phyloP scores from a whole-genome alignment of 2,797 vertebrate genomes.

The Hozukius guyotensis region DNA sequence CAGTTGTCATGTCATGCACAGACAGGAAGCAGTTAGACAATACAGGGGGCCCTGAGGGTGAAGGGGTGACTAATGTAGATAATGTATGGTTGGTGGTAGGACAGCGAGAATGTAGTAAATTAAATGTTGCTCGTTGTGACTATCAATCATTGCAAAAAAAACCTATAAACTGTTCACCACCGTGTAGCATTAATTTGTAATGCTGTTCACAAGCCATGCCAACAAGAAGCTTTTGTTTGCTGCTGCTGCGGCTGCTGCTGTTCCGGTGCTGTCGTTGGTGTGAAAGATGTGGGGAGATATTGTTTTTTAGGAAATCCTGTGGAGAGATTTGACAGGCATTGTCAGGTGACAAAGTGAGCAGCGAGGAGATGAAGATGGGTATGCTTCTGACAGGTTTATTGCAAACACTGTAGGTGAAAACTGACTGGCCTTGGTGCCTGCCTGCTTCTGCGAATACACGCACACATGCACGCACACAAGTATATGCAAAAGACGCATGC shows the following conservation, averaged over 20 bases:
- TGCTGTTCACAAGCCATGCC: not conserved
- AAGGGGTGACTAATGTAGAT: not conserved
- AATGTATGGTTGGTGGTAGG: not conserved
- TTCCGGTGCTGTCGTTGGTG: slow-evolving; percentile 13
- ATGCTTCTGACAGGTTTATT: slow-evolving; percentile 69
- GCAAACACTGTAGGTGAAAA: slow-evolving; percentile 50
- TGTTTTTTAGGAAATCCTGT: slow-evolving; percentile 20
- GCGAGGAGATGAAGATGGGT: slow-evolving; percentile 64
- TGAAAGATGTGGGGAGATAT: slow-evolving; percentile 12
- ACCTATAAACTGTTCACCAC: not conserved
- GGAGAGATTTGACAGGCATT: slow-evolving; percentile 63
- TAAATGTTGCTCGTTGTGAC: slow-evolving; percentile 1
- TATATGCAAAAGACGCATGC: slow-evolving; percentile 10
- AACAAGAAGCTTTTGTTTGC: slow-evolving; percentile 18
- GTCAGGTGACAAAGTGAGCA: slow-evolving; percentile 71
- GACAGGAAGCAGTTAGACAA: not conserved
- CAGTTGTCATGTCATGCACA: slow-evolving; percentile 21
- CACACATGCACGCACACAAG: not conserved
- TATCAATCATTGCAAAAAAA: slow-evolving; percentile 5
- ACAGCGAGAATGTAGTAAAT: not conserved
- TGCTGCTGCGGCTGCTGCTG: not conserved
- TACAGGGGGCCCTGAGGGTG: not conserved
- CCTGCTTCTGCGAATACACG: slow-evolving; percentile 16
- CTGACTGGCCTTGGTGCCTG: slow-evolving; percentile 31
- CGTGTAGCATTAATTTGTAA: slow-evolving; percentile 7